Evolutionary conservation across 35 echinoderm and acorn worm species (phyloP).

Genomic region (Holothuria glaberrima): DNA sequence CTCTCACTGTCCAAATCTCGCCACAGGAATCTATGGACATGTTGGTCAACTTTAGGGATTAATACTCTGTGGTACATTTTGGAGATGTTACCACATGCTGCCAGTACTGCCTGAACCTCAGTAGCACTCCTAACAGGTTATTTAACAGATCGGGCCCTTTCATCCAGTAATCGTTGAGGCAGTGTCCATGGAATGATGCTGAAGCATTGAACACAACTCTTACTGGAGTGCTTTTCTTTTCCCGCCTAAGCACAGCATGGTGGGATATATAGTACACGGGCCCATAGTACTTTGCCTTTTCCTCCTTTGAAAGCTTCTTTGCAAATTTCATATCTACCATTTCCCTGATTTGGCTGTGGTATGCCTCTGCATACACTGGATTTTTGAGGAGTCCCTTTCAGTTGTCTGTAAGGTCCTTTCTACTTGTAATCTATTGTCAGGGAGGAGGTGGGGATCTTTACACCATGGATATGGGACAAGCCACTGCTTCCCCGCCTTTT

Average conservation of each 20-base stretch:
- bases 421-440: slow-evolving; percentile 63
- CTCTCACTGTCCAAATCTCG: no score
- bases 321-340: no score
- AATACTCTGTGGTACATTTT: no score
- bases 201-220: slow-evolving; percentile 56
- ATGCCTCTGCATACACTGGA: slow-evolving; percentile 30
- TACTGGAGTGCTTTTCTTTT: slow-evolving; percentile 65
- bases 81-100: slow-evolving; percentile 45
- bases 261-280: slow-evolving; percentile 71
- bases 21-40: no score
- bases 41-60: no score
- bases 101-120: slow-evolving; percentile 40
- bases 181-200: slow-evolving; percentile 28
- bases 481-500: no score
- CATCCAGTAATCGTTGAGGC: slow-evolving; percentile 61
- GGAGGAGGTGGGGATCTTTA: slow-evolving; percentile 60
- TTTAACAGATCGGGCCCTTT: slow-evolving; percentile 66
- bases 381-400: slow-evolving; percentile 49
- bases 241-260: slow-evolving; percentile 54
- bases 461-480: slow-evolving; percentile 75
- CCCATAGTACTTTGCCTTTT: slow-evolving; percentile 17
- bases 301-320: slow-evolving; percentile 40
- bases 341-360: slow-evolving; percentile 35
- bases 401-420: slow-evolving; percentile 36
- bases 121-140: slow-evolving; percentile 58